Evolutionary conservation across 2,113 vertebrate genomes (phyloP).

Genomic region (Thalassarche chlororhynchos): DNA sequence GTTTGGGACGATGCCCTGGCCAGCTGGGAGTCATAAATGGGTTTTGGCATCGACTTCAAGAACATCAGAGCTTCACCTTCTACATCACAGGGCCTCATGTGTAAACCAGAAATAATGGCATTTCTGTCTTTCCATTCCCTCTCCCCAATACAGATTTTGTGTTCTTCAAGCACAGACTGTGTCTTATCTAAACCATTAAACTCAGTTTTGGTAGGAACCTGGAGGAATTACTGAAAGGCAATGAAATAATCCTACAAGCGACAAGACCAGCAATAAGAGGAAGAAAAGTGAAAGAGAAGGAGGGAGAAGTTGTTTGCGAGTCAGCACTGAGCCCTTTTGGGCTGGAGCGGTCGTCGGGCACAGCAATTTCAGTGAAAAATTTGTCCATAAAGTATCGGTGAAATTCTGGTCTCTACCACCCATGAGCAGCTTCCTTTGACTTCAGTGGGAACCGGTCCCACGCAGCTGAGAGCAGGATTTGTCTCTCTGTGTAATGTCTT

Average conservation of each 20-base stretch:
- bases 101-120: background rate
- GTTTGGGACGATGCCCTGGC: background rate
- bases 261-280: background rate
- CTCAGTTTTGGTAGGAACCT: background rate
- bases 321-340: background rate
- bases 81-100: background rate
- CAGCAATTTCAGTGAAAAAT: background rate
- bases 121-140: background rate
- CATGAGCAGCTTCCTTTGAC: background rate
- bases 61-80: background rate
- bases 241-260: background rate
- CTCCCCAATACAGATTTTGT: background rate
- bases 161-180: background rate
- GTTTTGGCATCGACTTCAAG: background rate
- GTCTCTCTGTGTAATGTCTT: background rate
- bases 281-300: background rate
- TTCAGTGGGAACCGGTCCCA: background rate
- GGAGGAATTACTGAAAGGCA: background rate
- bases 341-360: background rate
- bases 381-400: background rate
- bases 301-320: background rate
- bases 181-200: background rate
- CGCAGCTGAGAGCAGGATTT: background rate
- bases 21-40: background rate
- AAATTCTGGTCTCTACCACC: background rate